phyloP scores from a whole-genome alignment of 2,888 invertebrate species.

The Alviniconcha strummeri region DNA sequence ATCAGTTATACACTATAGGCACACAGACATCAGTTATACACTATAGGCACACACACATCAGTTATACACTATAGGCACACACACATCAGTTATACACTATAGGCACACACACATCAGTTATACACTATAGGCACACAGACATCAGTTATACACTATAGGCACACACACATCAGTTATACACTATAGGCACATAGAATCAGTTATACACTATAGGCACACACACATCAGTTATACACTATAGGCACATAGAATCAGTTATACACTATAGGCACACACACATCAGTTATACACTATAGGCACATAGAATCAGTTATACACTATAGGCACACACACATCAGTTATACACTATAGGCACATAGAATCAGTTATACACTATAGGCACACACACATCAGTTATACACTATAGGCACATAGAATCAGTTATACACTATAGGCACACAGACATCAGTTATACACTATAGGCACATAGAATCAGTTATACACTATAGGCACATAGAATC shows the following conservation, averaged over 20 bases:
- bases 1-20: background rate
- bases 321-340: background rate
- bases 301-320: background rate
- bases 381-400: background rate
- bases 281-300: background rate
- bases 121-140: background rate
- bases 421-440: background rate
- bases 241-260: background rate
- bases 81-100: background rate
- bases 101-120: background rate
- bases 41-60: background rate
- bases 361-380: background rate
- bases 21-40: background rate
- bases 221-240: background rate
- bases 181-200: background rate
- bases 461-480: background rate
- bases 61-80: background rate
- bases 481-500: no score
- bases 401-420: background rate
- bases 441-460: background rate
- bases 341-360: no score
- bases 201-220: background rate
- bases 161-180: background rate
- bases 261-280: background rate
- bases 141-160: background rate